Conservation (phyloP, 2,113 vertebrate species). For the Sebastes schlegelii region DNA sequence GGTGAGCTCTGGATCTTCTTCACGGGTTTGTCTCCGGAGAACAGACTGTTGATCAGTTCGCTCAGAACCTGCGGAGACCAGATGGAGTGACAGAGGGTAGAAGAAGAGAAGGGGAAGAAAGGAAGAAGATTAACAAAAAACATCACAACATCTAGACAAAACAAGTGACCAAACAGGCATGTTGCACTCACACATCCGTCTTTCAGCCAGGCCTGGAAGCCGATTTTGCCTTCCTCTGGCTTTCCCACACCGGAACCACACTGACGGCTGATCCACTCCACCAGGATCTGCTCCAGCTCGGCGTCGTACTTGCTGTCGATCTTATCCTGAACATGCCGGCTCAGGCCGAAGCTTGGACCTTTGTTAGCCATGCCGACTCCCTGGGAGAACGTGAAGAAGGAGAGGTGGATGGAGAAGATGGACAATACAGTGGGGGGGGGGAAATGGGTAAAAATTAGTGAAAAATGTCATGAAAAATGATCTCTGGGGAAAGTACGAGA, state of each 20-base stretch:
- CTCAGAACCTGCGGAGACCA: slow-evolving; percentile 87
- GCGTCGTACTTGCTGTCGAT: slow-evolving; percentile 98
- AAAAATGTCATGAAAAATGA: not conserved
- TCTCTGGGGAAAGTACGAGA: not conserved
- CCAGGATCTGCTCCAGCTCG: slow-evolving; percentile 92
- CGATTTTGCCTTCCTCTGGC: slow-evolving; percentile 90
- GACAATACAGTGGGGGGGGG: too few relatives aligned
- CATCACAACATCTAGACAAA: not conserved
- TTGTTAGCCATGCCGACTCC: slow-evolving; percentile 94
- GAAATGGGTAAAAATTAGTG: not conserved
- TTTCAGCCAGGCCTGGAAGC: slow-evolving; percentile 98
- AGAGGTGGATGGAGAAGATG: not conserved
- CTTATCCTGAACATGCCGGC: slow-evolving; percentile 94
- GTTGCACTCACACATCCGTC: slow-evolving; percentile 91
- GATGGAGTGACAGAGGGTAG: not conserved
- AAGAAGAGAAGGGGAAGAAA: not conserved
- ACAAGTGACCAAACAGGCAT: not conserved
- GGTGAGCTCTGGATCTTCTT: slow-evolving; percentile 90
- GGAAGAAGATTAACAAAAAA: not conserved
- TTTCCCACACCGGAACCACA: slow-evolving; percentile 86
- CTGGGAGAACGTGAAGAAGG: slow-evolving; percentile 15
- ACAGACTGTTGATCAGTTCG: slow-evolving; percentile 93
- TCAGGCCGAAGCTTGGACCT: slow-evolving; percentile 95
- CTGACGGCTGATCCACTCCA: slow-evolving; percentile 93
- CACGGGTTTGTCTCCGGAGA: slow-evolving; percentile 87